Percentiles rank a stretch among this genome's conserved stretches.
phyloP scores from a whole-genome alignment of 2,797 vertebrate species.

The Acanthornis magna region DNA sequence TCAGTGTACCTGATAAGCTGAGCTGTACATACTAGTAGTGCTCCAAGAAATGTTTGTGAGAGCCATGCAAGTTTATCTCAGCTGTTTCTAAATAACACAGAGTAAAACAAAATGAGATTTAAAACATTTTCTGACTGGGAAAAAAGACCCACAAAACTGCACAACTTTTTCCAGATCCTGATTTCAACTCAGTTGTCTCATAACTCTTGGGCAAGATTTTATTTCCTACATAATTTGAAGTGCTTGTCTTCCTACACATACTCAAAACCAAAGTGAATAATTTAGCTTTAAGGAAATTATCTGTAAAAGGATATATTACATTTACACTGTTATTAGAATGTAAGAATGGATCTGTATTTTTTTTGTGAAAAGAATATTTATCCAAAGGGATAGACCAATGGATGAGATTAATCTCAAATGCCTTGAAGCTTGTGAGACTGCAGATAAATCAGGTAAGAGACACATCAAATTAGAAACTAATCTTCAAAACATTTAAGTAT shows the following conservation, averaged over 20 bases:
- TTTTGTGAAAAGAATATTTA: constrained; percentile 22
- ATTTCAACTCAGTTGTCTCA: background rate
- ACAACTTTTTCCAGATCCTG: background rate
- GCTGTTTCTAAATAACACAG: background rate
- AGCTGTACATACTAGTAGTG: background rate
- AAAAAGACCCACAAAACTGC: rapidly evolving
- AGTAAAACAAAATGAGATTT: background rate
- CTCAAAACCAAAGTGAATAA: background rate
- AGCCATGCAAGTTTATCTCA: background rate
- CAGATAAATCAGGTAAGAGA: constrained; percentile 35
- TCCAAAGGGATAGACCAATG: constrained; percentile 17
- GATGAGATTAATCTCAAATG: constrained; percentile 33
- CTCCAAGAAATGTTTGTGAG: background rate
- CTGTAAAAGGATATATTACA: background rate
- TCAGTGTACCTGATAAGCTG: background rate
- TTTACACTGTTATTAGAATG: background rate
- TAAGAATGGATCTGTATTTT: background rate
- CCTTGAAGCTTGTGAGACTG: background rate
- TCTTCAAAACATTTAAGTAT: constrained; percentile 43
- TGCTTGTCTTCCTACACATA: background rate
- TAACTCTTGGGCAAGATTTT: background rate
- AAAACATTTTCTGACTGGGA: background rate
- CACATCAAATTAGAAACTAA: constrained; percentile 46
- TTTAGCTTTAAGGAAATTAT: background rate
- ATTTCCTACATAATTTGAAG: background rate